Evolutionary conservation across 2,113 vertebrate species (phyloP).

Genomic region (Mungos mungo): DNA sequence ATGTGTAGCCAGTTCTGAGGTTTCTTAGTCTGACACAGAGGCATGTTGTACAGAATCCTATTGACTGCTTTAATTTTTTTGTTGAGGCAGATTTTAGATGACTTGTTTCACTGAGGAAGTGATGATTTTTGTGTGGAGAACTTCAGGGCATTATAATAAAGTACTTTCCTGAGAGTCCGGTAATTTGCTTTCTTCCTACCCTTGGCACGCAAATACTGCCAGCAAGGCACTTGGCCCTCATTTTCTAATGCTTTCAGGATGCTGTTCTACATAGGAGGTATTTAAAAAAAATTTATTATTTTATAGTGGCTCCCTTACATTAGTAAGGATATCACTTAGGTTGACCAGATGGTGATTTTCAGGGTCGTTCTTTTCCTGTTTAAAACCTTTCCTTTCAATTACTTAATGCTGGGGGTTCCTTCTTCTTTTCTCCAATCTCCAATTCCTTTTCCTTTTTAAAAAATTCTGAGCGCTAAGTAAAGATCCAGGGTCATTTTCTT

Average conservation of each 20-base stretch:
- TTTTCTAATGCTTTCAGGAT: conserved; percentile 65
- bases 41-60: background rate
- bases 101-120: conserved; percentile 50
- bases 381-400: conserved; percentile 34
- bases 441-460: conserved; percentile 2
- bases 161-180: conserved; percentile 52
- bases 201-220: conserved; percentile 47
- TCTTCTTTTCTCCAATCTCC: conserved; percentile 10
- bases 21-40: conserved; percentile 40
- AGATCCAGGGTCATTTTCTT: background rate
- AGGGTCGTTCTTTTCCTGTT: conserved; percentile 48
- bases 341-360: conserved; percentile 53
- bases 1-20: background rate
- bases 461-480: conserved; percentile 12
- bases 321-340: conserved; percentile 47
- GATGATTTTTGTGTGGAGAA: conserved; percentile 61
- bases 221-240: conserved; percentile 56
- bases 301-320: conserved; percentile 51
- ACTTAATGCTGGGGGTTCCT: background rate
- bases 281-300: conserved; percentile 50
- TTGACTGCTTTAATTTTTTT: conserved; percentile 26
- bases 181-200: conserved; percentile 54
- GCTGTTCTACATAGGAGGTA: conserved; percentile 49
- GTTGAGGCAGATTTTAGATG: conserved; percentile 54
- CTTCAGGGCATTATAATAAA: conserved; percentile 55